phyloP scores from a whole-genome alignment of 2,888 invertebrate species.

The Heliconius cydno region DNA sequence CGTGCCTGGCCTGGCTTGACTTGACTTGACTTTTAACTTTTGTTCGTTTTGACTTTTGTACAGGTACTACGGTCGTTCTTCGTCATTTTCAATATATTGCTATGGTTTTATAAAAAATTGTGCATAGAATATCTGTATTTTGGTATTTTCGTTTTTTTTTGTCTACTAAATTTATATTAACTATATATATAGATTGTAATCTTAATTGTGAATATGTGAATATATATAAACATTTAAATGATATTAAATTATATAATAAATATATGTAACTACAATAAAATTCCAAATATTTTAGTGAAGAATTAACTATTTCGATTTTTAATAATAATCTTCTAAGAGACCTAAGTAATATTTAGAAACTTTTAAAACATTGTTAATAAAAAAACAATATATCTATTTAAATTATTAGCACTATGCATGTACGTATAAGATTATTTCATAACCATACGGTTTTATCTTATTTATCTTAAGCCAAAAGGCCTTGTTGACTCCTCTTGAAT shows the following conservation, averaged over 20 bases:
- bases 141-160: not conserved
- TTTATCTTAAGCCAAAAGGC: conserved; percentile 39
- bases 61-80: not conserved
- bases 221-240: too few relatives aligned
- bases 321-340: too few relatives aligned
- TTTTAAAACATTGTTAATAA: too few relatives aligned
- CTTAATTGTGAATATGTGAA: too few relatives aligned
- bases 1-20: conserved; percentile 56
- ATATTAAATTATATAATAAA: too few relatives aligned
- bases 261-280: too few relatives aligned
- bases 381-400: too few relatives aligned
- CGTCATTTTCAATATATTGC: not conserved
- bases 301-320: too few relatives aligned
- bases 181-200: too few relatives aligned
- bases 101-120: not conserved
- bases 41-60: not conserved
- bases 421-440: not conserved
- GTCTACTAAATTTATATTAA: not conserved
- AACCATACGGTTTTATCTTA: conserved; percentile 32
- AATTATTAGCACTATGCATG: too few relatives aligned
- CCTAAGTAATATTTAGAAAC: too few relatives aligned
- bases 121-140: not conserved
- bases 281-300: too few relatives aligned
- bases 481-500: conserved; percentile 36
- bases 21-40: conserved; percentile 37